A percentile compares a stretch with the other conserved stretches of the same genome.
Evolutionary conservation across 2,888 invertebrate genomes (phyloP).

Genomic region (Ryuthela nishihirai): DNA sequence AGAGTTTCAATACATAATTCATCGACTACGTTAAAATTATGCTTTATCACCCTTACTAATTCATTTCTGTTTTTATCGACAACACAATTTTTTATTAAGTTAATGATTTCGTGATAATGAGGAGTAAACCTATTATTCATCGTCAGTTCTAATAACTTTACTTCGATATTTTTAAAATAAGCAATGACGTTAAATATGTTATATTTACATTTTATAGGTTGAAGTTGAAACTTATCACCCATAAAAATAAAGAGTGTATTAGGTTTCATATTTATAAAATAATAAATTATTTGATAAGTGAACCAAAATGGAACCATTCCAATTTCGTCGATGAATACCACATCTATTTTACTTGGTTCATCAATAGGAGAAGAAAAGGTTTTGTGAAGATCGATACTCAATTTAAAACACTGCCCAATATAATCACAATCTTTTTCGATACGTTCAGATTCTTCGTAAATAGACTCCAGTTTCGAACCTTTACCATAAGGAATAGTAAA

Average conservation of each 20-base stretch:
- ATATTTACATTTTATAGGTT: background rate
- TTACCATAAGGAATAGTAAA: background rate
- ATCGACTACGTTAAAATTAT: too few relatives aligned
- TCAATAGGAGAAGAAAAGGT: background rate
- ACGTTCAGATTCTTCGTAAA: background rate
- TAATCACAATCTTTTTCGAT: background rate
- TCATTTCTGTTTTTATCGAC: too few relatives aligned
- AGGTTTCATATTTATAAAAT: background rate
- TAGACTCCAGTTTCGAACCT: background rate
- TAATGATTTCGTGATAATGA: too few relatives aligned
- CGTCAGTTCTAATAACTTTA: too few relatives aligned
- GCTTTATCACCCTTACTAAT: too few relatives aligned
- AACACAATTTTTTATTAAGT: too few relatives aligned
- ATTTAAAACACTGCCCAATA: background rate
- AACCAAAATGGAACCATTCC: conserved; percentile 11
- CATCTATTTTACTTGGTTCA: background rate
- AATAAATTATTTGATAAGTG: background rate
- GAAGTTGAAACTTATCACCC: conserved; percentile 10
- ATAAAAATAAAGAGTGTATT: background rate
- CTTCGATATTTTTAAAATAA: too few relatives aligned
- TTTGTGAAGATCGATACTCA: background rate
- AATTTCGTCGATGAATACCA: conserved; percentile 11
- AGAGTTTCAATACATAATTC: too few relatives aligned
- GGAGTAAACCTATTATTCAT: too few relatives aligned
- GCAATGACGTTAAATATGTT: conserved; percentile 9